Conservation (phyloP, 2,797 vertebrate species). For the Phoxinus dragarum region DNA sequence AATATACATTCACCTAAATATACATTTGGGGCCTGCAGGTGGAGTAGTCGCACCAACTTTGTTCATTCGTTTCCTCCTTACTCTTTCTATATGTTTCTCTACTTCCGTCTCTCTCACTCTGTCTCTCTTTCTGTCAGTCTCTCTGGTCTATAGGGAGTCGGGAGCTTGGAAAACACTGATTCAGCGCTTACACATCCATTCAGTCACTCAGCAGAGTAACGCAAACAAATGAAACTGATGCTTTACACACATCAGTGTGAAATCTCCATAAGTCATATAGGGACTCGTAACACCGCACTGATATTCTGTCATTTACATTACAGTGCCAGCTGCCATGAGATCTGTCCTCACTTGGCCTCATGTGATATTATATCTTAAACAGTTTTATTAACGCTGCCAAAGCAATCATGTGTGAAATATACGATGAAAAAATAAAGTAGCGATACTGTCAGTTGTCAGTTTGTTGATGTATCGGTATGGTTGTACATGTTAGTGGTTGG, state of each 20-base stretch:
- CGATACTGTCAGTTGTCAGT: not conserved
- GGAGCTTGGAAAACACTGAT: constrained; percentile 76
- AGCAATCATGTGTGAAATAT: constrained; percentile 22
- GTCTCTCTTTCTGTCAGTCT: too few relatives aligned
- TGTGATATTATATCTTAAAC: not conserved
- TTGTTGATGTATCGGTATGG: constrained; percentile 11
- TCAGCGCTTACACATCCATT: constrained; percentile 71
- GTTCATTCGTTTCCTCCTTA: constrained; percentile 45
- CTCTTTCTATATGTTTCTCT: constrained; percentile 8
- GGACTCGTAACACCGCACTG: not conserved
- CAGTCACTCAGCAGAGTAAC: constrained; percentile 39
- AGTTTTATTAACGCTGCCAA: constrained; percentile 1
- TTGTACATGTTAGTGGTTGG: constrained; percentile 5
- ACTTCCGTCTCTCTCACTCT: constrained; percentile 53
- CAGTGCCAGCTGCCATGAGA: not conserved
- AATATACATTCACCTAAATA: constrained; percentile 50
- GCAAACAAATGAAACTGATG: constrained; percentile 29
- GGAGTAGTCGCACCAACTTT: constrained; percentile 82
- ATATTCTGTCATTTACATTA: constrained; percentile 27
- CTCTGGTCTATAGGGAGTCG: constrained; percentile 63
- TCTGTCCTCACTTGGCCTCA: not conserved
- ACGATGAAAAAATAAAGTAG: not conserved
- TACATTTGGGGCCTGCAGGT: constrained; percentile 76
- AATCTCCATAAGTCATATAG: constrained; percentile 52
- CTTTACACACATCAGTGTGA: constrained; percentile 41